Base-by-base conservation (phyloP, 2,888 invertebrate genomes). In the Odontocerum albicorne region DNA sequence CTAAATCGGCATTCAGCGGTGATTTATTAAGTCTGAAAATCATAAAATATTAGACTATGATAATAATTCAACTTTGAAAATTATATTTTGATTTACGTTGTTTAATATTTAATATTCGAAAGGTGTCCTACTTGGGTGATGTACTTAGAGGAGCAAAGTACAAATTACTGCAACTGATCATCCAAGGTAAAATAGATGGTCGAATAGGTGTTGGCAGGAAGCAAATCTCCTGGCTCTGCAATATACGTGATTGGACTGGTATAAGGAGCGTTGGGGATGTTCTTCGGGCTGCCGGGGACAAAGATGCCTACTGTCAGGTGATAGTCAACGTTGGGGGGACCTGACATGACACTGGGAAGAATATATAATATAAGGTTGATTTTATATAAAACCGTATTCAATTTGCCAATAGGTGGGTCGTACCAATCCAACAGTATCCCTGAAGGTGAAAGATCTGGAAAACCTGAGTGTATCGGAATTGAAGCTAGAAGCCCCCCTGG, bases 371-470 rank as follows among this genome's bases (percentile, higher is more conserved):
- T 10, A 43, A 43, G 21, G 7, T 7, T 21, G 7, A 21, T 43
- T 31, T 27, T 27, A 7, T 27, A 27, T 27, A 27, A 27, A 27
- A 27, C 10, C 4, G 4, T 27, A 27, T 27, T 27, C 27, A 27
- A 27, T 27, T 27, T 15, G n/a, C n/a, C 10, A 8, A 4, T 70
- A 88, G 85, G 82, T 82, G 62, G 90, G 90, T 62, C 82, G 85
- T 50, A 73, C 72, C 22, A 93, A 92, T 73, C 93, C 93, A 1
- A 69, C 72, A 6, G 88, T 91, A 2, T 76, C 77, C 10, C 70
- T 92, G 16, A 82, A 80, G 56, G 79, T 91, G 6, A 83, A 80
- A 62, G 80, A 85, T 66, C 70, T 88, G 4, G 63, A 64, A 4
- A 65, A 72, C 3, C 62, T 66, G 57, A n/a, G n/a, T n/a, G n/a